phyloP scores from a whole-genome alignment of 2,797 vertebrate species.

The Mallotus villosus region DNA sequence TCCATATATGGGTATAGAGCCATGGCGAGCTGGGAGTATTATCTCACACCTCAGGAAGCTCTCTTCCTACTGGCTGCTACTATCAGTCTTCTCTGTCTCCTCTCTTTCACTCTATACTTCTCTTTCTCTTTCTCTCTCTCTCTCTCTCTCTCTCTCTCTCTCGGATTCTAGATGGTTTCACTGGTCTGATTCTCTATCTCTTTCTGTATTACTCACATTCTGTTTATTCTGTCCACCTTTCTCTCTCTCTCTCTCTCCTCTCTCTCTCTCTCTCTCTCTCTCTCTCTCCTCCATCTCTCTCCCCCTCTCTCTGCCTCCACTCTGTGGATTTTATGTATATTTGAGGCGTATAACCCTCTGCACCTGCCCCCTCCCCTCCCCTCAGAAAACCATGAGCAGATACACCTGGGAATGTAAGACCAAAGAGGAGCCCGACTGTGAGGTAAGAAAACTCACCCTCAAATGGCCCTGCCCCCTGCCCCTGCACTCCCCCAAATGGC shows the following conservation, averaged over 20 bases:
- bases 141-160: conserved; percentile 9
- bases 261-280: conserved; percentile 4
- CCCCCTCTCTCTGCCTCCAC: conserved; percentile 21
- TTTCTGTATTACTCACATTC: neutral
- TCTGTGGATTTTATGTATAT: conserved; percentile 60
- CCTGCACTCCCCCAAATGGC: conserved; percentile 48
- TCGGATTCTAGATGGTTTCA: neutral
- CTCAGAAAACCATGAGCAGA: conserved; percentile 87
- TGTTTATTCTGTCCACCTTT: neutral
- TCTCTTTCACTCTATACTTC: conserved; percentile 41
- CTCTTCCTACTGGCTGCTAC: conserved; percentile 35
- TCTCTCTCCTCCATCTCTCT: conserved; percentile 32
- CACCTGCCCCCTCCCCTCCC: conserved; percentile 70
- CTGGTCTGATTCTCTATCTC: neutral
- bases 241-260: neutral
- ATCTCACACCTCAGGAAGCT: conserved; percentile 49
- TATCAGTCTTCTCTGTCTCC: conserved; percentile 35
- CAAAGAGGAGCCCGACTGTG: conserved; percentile 82
- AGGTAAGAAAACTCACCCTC: conserved; percentile 73
- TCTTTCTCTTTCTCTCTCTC: conserved; percentile 7
- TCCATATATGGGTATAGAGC: conserved; percentile 23
- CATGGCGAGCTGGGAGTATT: conserved; percentile 53
- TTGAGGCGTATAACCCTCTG: conserved; percentile 78
- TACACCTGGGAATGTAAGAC: conserved; percentile 88
- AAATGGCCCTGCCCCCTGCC: conserved; percentile 47